Base-by-base conservation (phyloP, 2,113 vertebrate species). In the Tricholaema leucomelas region DNA sequence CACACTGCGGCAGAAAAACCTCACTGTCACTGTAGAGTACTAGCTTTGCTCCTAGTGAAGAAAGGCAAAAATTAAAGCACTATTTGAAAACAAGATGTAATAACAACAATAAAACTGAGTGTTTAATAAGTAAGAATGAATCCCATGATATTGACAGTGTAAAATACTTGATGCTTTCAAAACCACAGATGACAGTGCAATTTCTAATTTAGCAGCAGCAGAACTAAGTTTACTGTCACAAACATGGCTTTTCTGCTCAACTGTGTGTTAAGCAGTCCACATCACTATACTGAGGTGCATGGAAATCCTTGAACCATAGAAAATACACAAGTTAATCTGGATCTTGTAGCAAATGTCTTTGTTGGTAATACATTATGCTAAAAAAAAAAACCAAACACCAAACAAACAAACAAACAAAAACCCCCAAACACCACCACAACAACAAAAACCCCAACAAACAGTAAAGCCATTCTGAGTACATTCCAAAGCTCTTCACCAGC, bases 401-500 rank as follows among this genome's bases (percentile, higher is more conserved):
- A n/a, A n/a, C n/a, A n/a, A n/a, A n/a, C n/a, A n/a, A n/a, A n/a
- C n/a, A n/a, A n/a, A n/a, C n/a, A n/a, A n/a, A n/a, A n/a, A n/a
- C n/a, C n/a, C n/a, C n/a, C n/a, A n/a, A n/a, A n/a, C n/a, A n/a
- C n/a, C n/a, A n/a, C n/a, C n/a, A n/a, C n/a, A n/a, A n/a, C n/a
- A n/a, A n/a, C n/a, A n/a, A n/a, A n/a, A n/a, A n/a, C n/a, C 42
- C 42, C 10, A 36, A 36, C 73, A 81, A 54, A 81, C 48, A 14
- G 3, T 12, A 52, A 81, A 91, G 63, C 12, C 72, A 91, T 71
- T 84, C 42, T 81, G 60, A n/a, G 35, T 75, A 79, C 86, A 96
- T 96, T 94, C 84, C 92, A 81, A 88, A 93, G 61, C 50, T 90
- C 85, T 94, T 96, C 84, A 91, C 33, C 65, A 92, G 19, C 80